A percentile compares a stretch with the other conserved stretches of the same genome.
These are phyloP conservation scores for Rhopalosiphum maidis DNA, from an alignment of 1,140 invertebrate genomes.

Conservation along the genomic window DNA sequence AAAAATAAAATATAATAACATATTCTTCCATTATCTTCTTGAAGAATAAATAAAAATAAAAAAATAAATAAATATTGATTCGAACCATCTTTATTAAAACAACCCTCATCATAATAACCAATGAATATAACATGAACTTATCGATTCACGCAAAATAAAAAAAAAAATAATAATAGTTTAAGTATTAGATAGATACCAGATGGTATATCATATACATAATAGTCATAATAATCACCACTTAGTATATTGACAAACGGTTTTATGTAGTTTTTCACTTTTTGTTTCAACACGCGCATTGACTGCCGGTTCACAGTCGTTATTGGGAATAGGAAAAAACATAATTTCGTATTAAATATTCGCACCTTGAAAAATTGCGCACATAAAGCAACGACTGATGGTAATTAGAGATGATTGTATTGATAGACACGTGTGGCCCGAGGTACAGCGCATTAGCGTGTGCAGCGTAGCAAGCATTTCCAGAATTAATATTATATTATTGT, in stretches of 20 bases:
- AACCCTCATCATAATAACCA: background rate
- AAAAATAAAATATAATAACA: background rate
- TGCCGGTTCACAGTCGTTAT: background rate
- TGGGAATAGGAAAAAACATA: background rate
- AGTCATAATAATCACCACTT: background rate
- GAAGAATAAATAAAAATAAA: no score
- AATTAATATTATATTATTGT: slow-evolving; percentile 12
- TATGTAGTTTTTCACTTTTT: background rate
- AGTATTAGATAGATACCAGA: background rate
- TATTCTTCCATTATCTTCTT: no score
- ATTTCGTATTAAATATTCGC: slow-evolving; percentile 28
- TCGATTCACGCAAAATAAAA: background rate
- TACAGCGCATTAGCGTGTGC: background rate
- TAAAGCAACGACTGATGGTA: background rate
- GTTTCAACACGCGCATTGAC: background rate
- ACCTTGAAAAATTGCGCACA: slow-evolving; percentile 25
- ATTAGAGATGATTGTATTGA: slow-evolving; percentile 43
- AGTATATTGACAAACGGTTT: background rate
- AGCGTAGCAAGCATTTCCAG: background rate
- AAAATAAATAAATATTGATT: background rate
- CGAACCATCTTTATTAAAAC: background rate
- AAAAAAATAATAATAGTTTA: background rate
- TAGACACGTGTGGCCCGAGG: background rate
- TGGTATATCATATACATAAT: background rate
- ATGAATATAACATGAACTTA: background rate